Evolutionary conservation across 2,113 vertebrate genomes (phyloP), one percentile per base, ranked within the genome.

Genomic region (Cacatua alba): DNA sequence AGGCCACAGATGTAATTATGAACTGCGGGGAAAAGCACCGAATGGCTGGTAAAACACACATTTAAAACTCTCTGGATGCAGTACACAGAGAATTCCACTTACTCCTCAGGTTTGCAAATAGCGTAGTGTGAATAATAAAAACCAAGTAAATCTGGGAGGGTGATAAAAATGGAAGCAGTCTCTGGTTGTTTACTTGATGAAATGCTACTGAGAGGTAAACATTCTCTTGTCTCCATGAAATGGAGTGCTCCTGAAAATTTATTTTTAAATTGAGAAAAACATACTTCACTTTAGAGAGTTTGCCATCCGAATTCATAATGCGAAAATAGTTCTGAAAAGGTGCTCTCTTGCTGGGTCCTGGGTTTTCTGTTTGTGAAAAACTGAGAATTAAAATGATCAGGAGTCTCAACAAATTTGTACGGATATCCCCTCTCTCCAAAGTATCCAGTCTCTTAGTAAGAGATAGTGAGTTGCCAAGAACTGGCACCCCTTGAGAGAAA

Each of bases 1-100:
- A 94, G 80, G 63, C 70, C 71, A 80, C 31, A 93, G 62, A 92
- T 93, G 88, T 95, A 92, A 95, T 93, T 96, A 55, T 70, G 51
- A 95, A 93, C 31, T 3, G 12, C 51, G 37, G 70, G 48, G 24
- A 84, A 95, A 85, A 85, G 5, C 16, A 17, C 14, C 82, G 53
- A 96, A 46, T 67, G 67, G 24, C 35, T 96, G 20, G n/a, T 93
- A 91, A 91, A 63, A 71, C 31, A 64, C 4, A 39, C 39, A 53
- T 46, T 79, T 81, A 69, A 91, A 93, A 55, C 6, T 81, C 43
- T 57, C 10, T 95, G 25, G 53, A 21, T 84, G 10, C 31, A 86
- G 37, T 35, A 72, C 65, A 82, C 23, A 52, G 44, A 82, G 33
- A 86, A 94, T 90, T 90, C 88, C 78, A 48, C 24, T 77, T 63